Evolutionary conservation across 2,797 vertebrate species (phyloP), one percentile per base, ranked within the genome.

Genomic region (Danionella dracula): DNA sequence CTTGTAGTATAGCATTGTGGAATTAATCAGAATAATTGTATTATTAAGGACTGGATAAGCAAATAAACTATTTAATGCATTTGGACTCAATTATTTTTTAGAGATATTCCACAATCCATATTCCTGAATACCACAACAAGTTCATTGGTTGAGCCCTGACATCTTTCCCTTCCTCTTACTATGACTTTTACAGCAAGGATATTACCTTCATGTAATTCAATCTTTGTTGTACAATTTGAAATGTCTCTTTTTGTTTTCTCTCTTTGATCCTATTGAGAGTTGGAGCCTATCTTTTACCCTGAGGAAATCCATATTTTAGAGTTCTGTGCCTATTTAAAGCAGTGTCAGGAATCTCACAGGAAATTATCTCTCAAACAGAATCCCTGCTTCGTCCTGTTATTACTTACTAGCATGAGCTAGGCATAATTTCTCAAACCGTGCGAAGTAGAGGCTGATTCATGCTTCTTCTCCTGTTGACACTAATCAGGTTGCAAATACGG

Each of bases 301-400:
- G 82, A 79, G 82, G 76, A 82, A 86, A 73, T 84, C 83, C 81
- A 81, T 83, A 84, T 84, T 78, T 76, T 81, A 78, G 79, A 83
- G 81, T 80, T 64, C 80, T 80, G 84, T 83, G 84, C 83, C 84
- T 85, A 88, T 85, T 87, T 88, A 84, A 83, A 81, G 78, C 71
- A 73, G 61, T 81, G 71, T 79, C 73, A 50, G 61, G 78, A 75
- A 70, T 74, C 66, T 73, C 70, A 54, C 66, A 58, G 68, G 71
- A 73, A 74, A 70, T 83, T 79, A 80, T 70, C 68, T 64, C 46
- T 74, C 69, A 74, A 72, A 38, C 55, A 45, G 66, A 41, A 70
- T 53, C 67, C 70, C 60, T 66, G 53, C 56, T 62, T 21, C 51
- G 32, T 29, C 60, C 65, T 69, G 53, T 75, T 66, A 71, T 59